Percentiles rank a stretch among this genome's conserved stretches.
Evolutionary conservation across 2,113 vertebrate genomes (phyloP).

Genomic region (Polyodon spathula): DNA sequence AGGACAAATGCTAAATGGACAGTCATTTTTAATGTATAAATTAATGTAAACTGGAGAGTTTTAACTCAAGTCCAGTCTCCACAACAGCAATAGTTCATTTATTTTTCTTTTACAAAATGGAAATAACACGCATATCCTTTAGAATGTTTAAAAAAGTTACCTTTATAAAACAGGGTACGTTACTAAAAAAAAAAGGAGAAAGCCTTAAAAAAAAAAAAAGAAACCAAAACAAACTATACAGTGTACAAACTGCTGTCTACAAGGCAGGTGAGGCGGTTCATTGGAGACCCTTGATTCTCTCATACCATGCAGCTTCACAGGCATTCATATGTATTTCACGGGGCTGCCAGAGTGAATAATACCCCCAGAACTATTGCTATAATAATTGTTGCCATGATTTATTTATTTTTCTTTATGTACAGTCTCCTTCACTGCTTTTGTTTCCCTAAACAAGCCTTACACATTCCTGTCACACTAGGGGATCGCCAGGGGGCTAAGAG

Average conservation of each 20-base stretch:
- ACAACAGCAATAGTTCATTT: constrained; percentile 70
- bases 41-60: constrained; percentile 83
- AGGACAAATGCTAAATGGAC: constrained; percentile 69
- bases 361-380: constrained; percentile 80
- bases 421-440: constrained; percentile 74
- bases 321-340: constrained; percentile 70
- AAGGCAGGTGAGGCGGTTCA: constrained; percentile 66
- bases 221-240: constrained; percentile 78
- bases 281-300: constrained; percentile 78
- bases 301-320: constrained; percentile 75
- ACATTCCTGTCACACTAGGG: constrained; percentile 61
- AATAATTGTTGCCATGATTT: constrained; percentile 54
- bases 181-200: no score
- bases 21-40: constrained; percentile 77
- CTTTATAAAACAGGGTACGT: constrained; percentile 79
- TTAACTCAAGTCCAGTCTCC: constrained; percentile 89
- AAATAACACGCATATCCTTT: constrained; percentile 70
- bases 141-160: constrained; percentile 73
- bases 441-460: constrained; percentile 59
- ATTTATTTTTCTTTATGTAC: constrained; percentile 36
- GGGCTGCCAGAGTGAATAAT: constrained; percentile 76
- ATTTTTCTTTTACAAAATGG: constrained; percentile 72
- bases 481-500: constrained; percentile 62
- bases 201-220: constrained; percentile 56
- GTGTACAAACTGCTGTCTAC: constrained; percentile 97